phyloP scores from a whole-genome alignment of 2,888 invertebrate species.

The Stomorhina lunata region DNA sequence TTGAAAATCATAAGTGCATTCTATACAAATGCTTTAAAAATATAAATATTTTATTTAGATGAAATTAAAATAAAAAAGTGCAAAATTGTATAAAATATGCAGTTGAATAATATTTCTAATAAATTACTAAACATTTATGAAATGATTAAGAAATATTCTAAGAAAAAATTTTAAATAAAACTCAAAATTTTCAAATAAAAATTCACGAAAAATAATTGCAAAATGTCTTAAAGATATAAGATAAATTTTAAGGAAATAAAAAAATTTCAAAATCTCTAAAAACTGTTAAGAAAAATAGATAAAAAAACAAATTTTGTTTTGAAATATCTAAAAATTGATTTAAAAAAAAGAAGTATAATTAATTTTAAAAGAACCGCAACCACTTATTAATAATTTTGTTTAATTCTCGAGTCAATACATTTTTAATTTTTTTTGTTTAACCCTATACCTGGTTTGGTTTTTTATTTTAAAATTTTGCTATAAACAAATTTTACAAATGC shows the following conservation, averaged over 20 bases:
- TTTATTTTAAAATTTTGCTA: slow-evolving; percentile 6
- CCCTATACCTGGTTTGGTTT: slow-evolving; percentile 59
- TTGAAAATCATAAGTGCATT: slow-evolving; percentile 28
- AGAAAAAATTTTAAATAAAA: slow-evolving; percentile 47
- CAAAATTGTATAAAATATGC: slow-evolving; percentile 61
- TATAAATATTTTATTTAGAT: slow-evolving; percentile 31
- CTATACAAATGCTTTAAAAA: slow-evolving; percentile 47
- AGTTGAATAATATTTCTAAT: slow-evolving; percentile 61
- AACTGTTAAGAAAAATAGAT: slow-evolving; percentile 53
- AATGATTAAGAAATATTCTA: neutral
- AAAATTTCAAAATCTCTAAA: slow-evolving; percentile 67
- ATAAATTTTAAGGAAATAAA: slow-evolving; percentile 47
- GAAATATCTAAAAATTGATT: slow-evolving; percentile 37
- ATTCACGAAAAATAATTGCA: slow-evolving; percentile 77
- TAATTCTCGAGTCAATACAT: slow-evolving; percentile 62
- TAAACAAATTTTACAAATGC: slow-evolving; percentile 44
- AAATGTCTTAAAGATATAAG: slow-evolving; percentile 41
- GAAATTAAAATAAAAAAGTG: slow-evolving; percentile 36
- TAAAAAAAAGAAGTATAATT: slow-evolving; percentile 32
- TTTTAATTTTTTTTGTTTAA: slow-evolving; percentile 45
- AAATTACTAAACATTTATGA: slow-evolving; percentile 42
- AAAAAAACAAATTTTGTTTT: slow-evolving; percentile 16
- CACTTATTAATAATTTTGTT: slow-evolving; percentile 73
- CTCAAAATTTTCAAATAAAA: slow-evolving; percentile 67
- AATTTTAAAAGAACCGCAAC: slow-evolving; percentile 79